A percentile compares a stretch with the other conserved stretches of the same genome.
phyloP scores from a whole-genome alignment of 2,888 invertebrate genomes.

The Junonia oenone region DNA sequence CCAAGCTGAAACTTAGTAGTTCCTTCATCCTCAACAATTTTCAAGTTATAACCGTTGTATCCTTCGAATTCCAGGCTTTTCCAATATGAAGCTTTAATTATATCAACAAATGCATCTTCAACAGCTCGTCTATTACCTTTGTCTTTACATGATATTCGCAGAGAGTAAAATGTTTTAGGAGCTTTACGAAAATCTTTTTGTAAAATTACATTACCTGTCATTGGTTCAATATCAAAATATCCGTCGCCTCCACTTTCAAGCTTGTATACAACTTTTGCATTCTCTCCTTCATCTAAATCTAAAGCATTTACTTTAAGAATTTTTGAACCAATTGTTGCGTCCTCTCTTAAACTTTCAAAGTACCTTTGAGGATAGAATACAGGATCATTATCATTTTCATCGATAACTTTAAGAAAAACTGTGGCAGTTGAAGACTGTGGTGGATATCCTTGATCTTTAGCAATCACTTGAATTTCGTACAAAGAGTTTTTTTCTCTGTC shows the following conservation, averaged over 20 bases:
- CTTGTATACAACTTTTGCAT: constrained; percentile 88
- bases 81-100: constrained; percentile 85
- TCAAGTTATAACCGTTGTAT: constrained; percentile 89
- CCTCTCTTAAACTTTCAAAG: constrained; percentile 86
- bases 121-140: constrained; percentile 86
- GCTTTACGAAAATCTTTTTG: constrained; percentile 82
- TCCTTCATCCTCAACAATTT: constrained; percentile 89
- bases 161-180: constrained; percentile 84
- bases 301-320: constrained; percentile 88
- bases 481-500: constrained; percentile 89
- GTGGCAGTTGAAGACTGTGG: constrained; percentile 94
- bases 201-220: constrained; percentile 86
- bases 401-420: constrained; percentile 87
- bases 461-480: constrained; percentile 91
- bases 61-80: constrained; percentile 87
- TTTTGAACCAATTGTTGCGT: constrained; percentile 81
- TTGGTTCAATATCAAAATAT: constrained; percentile 88
- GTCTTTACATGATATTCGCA: constrained; percentile 90
- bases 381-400: constrained; percentile 95
- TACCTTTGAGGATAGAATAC: constrained; percentile 94
- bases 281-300: constrained; percentile 93
- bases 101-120: constrained; percentile 89
- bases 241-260: constrained; percentile 89
- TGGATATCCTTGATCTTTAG: constrained; percentile 94
- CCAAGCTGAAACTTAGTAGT: constrained; percentile 80